Evolutionary conservation across 2,888 invertebrate species (phyloP).

Genomic region (Pristionchus mayeri): DNA sequence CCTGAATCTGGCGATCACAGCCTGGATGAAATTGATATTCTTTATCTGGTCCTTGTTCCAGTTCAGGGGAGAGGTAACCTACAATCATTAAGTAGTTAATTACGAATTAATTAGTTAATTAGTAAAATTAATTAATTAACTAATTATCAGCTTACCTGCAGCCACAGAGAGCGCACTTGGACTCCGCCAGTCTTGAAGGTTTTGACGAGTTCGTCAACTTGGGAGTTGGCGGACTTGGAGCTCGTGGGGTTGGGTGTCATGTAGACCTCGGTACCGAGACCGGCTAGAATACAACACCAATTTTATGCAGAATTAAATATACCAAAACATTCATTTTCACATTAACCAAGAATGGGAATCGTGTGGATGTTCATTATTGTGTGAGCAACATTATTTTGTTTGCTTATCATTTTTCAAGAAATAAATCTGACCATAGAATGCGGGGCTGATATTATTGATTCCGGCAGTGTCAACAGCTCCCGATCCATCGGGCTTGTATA

Average conservation of each 20-base stretch:
- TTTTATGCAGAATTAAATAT: too few species aligned
- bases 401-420: too few species aligned
- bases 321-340: too few species aligned
- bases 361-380: neutral
- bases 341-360: too few species aligned
- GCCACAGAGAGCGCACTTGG: conserved; percentile 51
- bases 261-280: conserved; percentile 51
- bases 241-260: conserved; percentile 46
- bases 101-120: too few species aligned
- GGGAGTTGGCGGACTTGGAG: conserved; percentile 1
- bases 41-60: conserved; percentile 45
- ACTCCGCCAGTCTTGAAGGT: conserved; percentile 41
- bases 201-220: conserved; percentile 50
- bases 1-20: conserved; percentile 8
- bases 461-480: conserved; percentile 48
- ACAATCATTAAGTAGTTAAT: too few species aligned
- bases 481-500: conserved; percentile 38
- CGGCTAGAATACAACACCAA: neutral
- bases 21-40: conserved; percentile 49
- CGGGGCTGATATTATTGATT: conserved; percentile 37
- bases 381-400: neutral
- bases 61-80: conserved; percentile 53
- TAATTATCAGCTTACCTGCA: conserved; percentile 25
- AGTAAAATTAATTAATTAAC: too few species aligned
- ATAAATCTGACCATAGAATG: conserved; percentile 12